Evolutionary conservation across 1,140 invertebrate species (phyloP), one percentile per base, ranked within the genome.

Genomic region (Scaptomyza graminum): DNA sequence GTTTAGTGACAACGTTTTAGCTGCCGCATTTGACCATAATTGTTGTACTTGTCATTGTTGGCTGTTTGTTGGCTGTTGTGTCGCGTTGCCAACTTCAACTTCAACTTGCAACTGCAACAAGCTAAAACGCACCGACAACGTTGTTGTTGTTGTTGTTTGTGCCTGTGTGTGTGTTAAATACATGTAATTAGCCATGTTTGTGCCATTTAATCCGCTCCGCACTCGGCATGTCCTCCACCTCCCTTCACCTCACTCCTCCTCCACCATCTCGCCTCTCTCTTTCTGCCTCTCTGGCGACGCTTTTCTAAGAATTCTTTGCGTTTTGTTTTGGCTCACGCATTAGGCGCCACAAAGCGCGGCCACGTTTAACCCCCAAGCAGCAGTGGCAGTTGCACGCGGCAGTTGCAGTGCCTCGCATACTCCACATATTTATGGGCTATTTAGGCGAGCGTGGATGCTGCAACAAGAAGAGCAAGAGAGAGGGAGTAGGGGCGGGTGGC

Each of bases 171-270:
- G 81, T 78, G 81, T 87, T 85, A 85, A 87, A 88, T 87, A 88
- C 83, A 87, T 87, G 83, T 87, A 87, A 87, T 88, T 87, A 87
- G 82, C 82, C 82, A 87, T 87, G 82, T 87, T 87, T 87, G 82
- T 87, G 83, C 79, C 83, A 88, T 87, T 87, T 87, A 87, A 87
- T 87, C 82, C 82, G 60, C n/a, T 74, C 11, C 41, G 57, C 43
- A 88, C 75, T 88, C 79, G 47, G 47, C 74, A 50, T 54, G 46
- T 71, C 54, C 62, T 77, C 11, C 37, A 12, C 37, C 37, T 39
- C 4, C 37, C n/a, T n/a, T n/a, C n/a, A n/a, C n/a, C n/a, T n/a
- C n/a, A n/a, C n/a, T 41, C 3, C 12, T n/a, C 37, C 8, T n/a
- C n/a, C n/a, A n/a, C n/a, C n/a, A n/a, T n/a, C 3, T 3, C 0